Base-by-base conservation (phyloP, 2,797 vertebrate genomes). In the Acipenser oxyrinchus region DNA sequence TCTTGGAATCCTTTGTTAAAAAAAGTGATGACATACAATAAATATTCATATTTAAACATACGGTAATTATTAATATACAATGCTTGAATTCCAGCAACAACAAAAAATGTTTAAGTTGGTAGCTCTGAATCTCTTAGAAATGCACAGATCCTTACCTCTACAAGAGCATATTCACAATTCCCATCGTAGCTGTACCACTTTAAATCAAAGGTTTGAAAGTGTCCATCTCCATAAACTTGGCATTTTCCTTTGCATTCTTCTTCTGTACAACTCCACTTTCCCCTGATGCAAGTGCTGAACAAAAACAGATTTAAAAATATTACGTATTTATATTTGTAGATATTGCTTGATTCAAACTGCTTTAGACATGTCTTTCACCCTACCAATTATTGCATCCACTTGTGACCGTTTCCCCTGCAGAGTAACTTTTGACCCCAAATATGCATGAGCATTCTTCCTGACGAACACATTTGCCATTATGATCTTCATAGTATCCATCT, bases 141-240 rank as follows among this genome's bases (percentile, higher is more conserved):
- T n/a, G 9, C 13, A 51, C 15, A 58, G 10, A 1, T 5, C 75
- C 82, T 88, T 76, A 93, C 92, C 88, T 93, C 84, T 1, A 87
- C 84, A 62, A 94, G 81, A 1, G 84, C 89, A 66, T 93, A 93
- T 76, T 91, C 88, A 70, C 92, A 94, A 62, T 91, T 84, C 7
- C 91, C 92, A 71, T 88, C 81, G 60, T 88, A 94, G 60, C 72
- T 86, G 68, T 82, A 94, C 82, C 84, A 89, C 67, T 85, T 87
- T 51, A 84, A 85, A 78, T 94, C 92, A 78, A 94, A 94, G 1
- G 89, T 92, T 77, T 78, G 82, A 60, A 86, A 81, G 53, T 93
- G 90, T 12, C 92, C 92, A 18, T 93, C 91, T 57, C 93, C 93
- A 23, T 88, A 91, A 64, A 93, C 85, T 63, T 90, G 87, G 72